Base-by-base conservation (phyloP, 2,888 invertebrate species). In the Ethmia dodecea region DNA sequence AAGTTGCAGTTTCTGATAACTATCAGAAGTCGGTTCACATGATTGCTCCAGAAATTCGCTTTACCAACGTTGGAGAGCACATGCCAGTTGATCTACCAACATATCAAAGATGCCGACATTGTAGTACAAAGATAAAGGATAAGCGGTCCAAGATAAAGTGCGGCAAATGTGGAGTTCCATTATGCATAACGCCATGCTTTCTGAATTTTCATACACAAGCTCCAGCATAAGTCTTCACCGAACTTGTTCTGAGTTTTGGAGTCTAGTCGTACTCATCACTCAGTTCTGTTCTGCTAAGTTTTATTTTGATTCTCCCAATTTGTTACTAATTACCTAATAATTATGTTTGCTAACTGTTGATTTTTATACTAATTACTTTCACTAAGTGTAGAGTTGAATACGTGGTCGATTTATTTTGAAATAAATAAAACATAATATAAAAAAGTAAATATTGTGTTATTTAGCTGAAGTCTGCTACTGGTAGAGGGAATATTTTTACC, bases 1-100 rank as follows among this genome's bases (percentile, higher is more conserved):
- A 38, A 41, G 32, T 25, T 13, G 36, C 30, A 28, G 29, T 35
- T 13, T 42, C 43, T 15, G 45, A 47, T 26, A 40, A 42, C 40
- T 40, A 38, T 27, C 45, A 47, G 38, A 45, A 45, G 37, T 18
- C 27, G 24, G 1, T 32, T 6, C 20, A 31, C 22, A 14, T 20
- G 16, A 15, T 39, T 5, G 13, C 39, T 8, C n/a, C 10, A 24
- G 39, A 39, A 39, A 25, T 35, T 13, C 35, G 35, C 13, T 34
- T 15, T 33, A 14, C 25, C 10, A 33, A 40, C 16, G 40, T 40
- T 26, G 40, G 40, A 2, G 39, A 33, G 8, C 35, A 39, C 22
- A 36, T 40, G 40, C 40, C 40, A 18, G 35, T 11, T 22, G 40
- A 36, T 9, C n/a, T 33, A 12, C 33, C 27, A 9, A 13, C 36